These are phyloP conservation scores for Drosophila siamana DNA, from an alignment of 2,888 invertebrate genomes.

Conservation along the genomic window DNA sequence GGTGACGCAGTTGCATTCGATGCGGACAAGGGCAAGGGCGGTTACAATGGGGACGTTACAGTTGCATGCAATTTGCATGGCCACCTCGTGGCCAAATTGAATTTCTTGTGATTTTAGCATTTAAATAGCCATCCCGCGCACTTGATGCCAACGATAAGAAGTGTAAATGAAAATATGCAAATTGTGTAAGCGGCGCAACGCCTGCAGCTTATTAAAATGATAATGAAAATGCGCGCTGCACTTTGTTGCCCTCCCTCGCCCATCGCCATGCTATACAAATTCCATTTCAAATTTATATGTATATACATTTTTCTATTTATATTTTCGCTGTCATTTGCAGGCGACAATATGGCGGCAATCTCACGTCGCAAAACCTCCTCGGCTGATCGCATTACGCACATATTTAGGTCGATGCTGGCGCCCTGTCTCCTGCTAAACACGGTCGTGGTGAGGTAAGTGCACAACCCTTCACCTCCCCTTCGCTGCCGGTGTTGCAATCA, in stretches of 20 bases:
- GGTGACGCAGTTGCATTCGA: not conserved
- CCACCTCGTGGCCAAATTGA: slow-evolving; percentile 59
- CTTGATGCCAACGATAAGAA: slow-evolving; percentile 63
- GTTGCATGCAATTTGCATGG: slow-evolving; percentile 59
- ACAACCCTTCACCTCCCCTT: not conserved
- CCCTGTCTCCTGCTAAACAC: slow-evolving; percentile 85
- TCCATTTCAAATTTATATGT: slow-evolving; percentile 62
- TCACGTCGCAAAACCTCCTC: slow-evolving; percentile 90
- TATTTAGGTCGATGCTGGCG: slow-evolving; percentile 85
- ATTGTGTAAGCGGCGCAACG: slow-evolving; percentile 47
- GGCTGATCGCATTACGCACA: slow-evolving; percentile 85
- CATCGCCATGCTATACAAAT: slow-evolving; percentile 37
- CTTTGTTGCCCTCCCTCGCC: not conserved
- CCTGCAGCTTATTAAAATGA: slow-evolving; percentile 73
- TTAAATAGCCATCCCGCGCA: slow-evolving; percentile 64
- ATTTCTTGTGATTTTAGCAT: slow-evolving; percentile 71
- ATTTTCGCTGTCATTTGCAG: slow-evolving; percentile 85
- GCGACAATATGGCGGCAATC: slow-evolving; percentile 96
- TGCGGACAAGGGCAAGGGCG: not conserved
- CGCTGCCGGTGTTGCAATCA: not conserved
- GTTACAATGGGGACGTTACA: slow-evolving; percentile 24
- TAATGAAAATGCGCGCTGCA: slow-evolving; percentile 57
- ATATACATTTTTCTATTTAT: slow-evolving; percentile 10
- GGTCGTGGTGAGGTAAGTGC: slow-evolving; percentile 84
- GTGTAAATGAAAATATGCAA: slow-evolving; percentile 78